Evolutionary conservation across 2,888 invertebrate genomes (phyloP), one percentile per base, ranked within the genome.

Genomic region (Limnephilus rhombicus): DNA sequence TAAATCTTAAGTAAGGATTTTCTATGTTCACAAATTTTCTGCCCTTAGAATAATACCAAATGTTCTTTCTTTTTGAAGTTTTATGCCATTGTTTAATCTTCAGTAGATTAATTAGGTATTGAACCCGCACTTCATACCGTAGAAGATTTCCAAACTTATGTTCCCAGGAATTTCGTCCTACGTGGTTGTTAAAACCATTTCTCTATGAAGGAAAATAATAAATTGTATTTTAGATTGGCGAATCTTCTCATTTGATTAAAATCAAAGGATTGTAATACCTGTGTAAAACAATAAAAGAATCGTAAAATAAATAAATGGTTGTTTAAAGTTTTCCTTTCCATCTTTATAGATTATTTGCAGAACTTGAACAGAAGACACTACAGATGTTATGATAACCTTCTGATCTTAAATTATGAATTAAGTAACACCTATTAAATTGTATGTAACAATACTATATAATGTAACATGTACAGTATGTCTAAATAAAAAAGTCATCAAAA

Each of bases 391-490:
- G 11, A 41, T 85, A 45, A 80, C 91, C 37, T 49, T 90, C 91
- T 91, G 89, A 91, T 89, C 89, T 85, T 85, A 81, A 91, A 80
- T 88, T 93, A 93, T 92, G 86, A 92, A 85, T 85, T 92, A 92
- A 91, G 89, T 92, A 92, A 92, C 92, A 93, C 92, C 92, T 92
- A 92, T 92, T 92, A 92, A 93, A 93, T 92, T 93, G 91, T 93
- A 93, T 93, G 93, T 93, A 94, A 93, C 92, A 93, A 92, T 92
- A 92, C 80, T 89, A 89, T 93, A 91, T 92, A 91, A 92, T 93
- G 93, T 93, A 93, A 93, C 91, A 93, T 93, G 93, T 93, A 93
- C 93, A 94, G 93, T 93, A 93, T 93, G 93, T 93, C 93, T 93
- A 92, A 93, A 93, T 93, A 94, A 93, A 92, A 92, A 92, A 92